These are phyloP conservation scores for Pedetes capensis DNA, from an alignment of 2,113 vertebrate species.

Conservation along the genomic window DNA sequence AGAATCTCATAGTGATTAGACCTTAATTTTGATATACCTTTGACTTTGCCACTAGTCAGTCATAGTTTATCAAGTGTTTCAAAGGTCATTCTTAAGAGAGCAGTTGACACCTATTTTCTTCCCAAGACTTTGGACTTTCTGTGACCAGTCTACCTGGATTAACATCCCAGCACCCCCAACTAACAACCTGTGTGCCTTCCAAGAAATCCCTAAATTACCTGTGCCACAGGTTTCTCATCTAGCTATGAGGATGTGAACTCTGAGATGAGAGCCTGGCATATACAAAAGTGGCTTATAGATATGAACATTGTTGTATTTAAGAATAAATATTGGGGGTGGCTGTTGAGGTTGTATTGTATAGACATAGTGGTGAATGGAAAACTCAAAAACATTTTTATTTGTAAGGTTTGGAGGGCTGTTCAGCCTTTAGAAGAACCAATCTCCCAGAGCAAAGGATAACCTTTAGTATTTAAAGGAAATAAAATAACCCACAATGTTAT, in stretches of 20 bases:
- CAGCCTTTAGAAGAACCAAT: not conserved
- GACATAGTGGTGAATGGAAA: not conserved
- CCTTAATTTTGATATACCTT: not conserved
- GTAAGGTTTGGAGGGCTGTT: not conserved
- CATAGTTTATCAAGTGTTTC: not conserved
- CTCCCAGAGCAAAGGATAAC: not conserved
- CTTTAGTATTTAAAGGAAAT: not conserved
- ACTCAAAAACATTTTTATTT: not conserved
- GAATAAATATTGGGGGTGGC: not conserved
- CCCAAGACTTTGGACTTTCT: not conserved
- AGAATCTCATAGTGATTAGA: not conserved
- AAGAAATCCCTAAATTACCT: not conserved
- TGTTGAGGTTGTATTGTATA: not conserved
- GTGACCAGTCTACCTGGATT: not conserved
- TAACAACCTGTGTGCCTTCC: not conserved
- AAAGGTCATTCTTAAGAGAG: not conserved
- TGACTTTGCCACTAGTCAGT: not conserved
- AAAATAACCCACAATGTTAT: not conserved
- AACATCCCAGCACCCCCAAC: not conserved
- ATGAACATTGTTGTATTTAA: not conserved
- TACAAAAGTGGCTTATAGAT: not conserved
- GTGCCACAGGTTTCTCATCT: not conserved
- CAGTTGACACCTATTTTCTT: not conserved
- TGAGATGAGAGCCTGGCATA: not conserved
- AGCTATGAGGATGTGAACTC: not conserved